These are phyloP conservation scores for Malacoraja senta DNA, from an alignment of 2,797 vertebrate species.

Conservation along the genomic window DNA sequence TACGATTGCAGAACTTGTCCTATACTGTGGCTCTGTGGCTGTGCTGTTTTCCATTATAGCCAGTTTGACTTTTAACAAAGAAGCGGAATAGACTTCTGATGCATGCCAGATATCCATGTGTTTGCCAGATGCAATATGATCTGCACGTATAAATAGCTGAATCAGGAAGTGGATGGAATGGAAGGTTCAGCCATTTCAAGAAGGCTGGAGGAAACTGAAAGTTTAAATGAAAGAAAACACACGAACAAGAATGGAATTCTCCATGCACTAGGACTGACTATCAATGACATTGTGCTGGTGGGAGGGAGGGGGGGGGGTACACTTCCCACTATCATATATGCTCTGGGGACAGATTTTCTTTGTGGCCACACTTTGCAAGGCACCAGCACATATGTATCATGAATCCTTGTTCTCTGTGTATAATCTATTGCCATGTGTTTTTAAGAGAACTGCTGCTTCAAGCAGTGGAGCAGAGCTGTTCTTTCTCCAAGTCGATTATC, in stretches of 20 bases:
- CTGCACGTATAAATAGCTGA: neutral
- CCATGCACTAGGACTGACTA: too few relatives aligned
- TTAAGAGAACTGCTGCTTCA: too few relatives aligned
- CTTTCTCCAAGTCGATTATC: too few relatives aligned
- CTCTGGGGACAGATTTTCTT: too few relatives aligned
- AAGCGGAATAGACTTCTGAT: neutral
- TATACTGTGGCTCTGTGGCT: neutral
- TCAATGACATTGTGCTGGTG: too few relatives aligned
- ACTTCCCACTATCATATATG: too few relatives aligned
- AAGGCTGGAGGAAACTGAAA: neutral
- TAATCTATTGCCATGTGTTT: too few relatives aligned
- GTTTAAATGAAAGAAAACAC: neutral
- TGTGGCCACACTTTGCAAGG: too few relatives aligned
- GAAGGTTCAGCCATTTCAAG: neutral
- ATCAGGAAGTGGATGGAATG: slow-evolving; percentile 21
- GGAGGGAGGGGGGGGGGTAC: too few relatives aligned
- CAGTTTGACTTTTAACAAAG: slow-evolving; percentile 22
- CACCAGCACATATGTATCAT: too few relatives aligned
- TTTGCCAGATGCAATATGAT: slow-evolving; percentile 32
- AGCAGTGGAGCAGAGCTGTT: too few relatives aligned
- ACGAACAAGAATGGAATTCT: neutral
- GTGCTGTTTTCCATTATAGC: slow-evolving; percentile 13
- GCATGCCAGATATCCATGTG: slow-evolving; percentile 30
- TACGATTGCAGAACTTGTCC: neutral
- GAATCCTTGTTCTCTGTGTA: too few relatives aligned